Base-by-base conservation (phyloP, 2,113 vertebrate genomes). In the Barbus barbus region DNA sequence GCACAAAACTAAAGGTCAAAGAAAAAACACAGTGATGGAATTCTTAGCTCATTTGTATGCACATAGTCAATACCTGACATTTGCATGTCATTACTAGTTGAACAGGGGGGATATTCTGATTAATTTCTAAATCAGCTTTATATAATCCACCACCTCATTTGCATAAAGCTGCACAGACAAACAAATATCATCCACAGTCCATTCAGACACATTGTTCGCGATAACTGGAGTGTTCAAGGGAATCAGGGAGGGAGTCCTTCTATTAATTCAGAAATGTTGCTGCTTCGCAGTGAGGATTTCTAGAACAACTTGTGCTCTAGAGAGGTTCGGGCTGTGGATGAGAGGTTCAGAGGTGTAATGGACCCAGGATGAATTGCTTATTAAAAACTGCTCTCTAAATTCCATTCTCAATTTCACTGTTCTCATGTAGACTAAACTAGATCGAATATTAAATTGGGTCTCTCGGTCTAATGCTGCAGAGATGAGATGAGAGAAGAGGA, bases 361-460 rank as follows among this genome's bases (percentile, higher is more conserved):
- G 75, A 78, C 12, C 31, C 13, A 78, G 22, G n/a, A 78, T 78
- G 22, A 60, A 78, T 56, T 58, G 75, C 75, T 78, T 60, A 78
- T 78, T 38, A 78, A 78, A 58, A 24, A 60, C 75, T 38, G 11
- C 67, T 38, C 20, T 71, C 18, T n/a, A 24, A 60, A 78, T 16
- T 78, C 53, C 75, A 60, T 24, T 78, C 33, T 78, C 11, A 38
- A 18, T 78, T 78, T 60, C 75, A 78, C 3, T 38, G 22, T 60
- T 41, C 33, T 58, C 75, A 24, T 78, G 22, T 58, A 24, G 75
- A 41, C 75, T 75, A 8, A 58, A 78, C 51, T 60, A 78, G 75
- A 78, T 24, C 60, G 75, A 60, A 78, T 41, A 38, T 60, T 78
- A 60, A 60, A 33, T 63, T 26, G 44, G 1, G 22, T 48, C 78